Evolutionary conservation across 1,140 invertebrate species (phyloP), one percentile per base, ranked within the genome.

Genomic region (Drosophila yakuba): DNA sequence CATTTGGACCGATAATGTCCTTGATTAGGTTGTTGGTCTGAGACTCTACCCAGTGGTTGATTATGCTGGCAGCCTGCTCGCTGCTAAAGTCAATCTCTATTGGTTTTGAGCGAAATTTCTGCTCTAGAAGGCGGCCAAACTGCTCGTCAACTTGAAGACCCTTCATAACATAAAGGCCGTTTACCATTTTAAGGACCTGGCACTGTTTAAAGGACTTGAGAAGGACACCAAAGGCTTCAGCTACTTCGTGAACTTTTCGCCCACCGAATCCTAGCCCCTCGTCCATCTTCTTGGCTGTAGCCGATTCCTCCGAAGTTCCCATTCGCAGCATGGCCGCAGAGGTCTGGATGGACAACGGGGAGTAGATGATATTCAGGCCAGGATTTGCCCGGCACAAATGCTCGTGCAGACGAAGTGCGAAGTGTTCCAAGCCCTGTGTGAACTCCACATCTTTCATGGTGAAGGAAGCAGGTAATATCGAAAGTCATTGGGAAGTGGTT

Each of bases 21-120:
- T 94, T 94, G 56, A 97, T 96, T 86, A 95, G 95, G 14, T 95
- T 91, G 55, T 95, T 94, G 1, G 97, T 98, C 85, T 95, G 93
- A 2, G 93, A 71, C 80, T 95, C 94, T 5, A 97, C 95, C 96
- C 96, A 97, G 4, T 56, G 32, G 83, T 97, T 97, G 12, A 97
- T 96, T 4, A 67, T 82, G 2, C 91, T 58, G 2, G 94, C 80
- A 7, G 82, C 76, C 23, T 73, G 41, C 11, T 66, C 90, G 62
- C 91, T 60, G 1, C 50, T 41, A 74, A 96, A 96, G 90, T 95
- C 84, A 0, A 96, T 78, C 6, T 93, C 86, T 32, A 93, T 92
- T 0, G 94, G 93, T 11, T 90, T 43, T 66, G 95, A 95, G 51
- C 91, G 78, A 14, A 94, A 83, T 43, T 82, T 88, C 3, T 94